Conservation (phyloP, 1,140 invertebrate genomes). For the Antheraea mylitta region DNA sequence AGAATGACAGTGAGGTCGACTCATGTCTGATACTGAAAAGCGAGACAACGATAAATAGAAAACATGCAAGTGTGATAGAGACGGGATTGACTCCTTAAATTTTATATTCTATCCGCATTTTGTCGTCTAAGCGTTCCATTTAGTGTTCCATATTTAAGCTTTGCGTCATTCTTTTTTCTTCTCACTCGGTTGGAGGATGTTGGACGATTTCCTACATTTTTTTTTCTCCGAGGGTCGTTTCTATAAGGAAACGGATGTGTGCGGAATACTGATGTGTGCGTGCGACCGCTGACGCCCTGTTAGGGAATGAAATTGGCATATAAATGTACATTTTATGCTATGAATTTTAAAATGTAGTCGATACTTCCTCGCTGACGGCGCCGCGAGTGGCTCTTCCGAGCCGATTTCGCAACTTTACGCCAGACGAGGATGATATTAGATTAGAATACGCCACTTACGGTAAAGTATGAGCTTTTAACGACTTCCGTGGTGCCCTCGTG, state of each 20-base stretch:
- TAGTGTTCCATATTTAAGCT: slow-evolving; percentile 78
- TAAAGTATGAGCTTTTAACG: slow-evolving; percentile 64
- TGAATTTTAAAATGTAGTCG: slow-evolving; percentile 78
- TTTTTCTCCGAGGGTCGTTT: slow-evolving; percentile 56
- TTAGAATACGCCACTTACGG: slow-evolving; percentile 60
- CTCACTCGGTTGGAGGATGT: slow-evolving; percentile 60
- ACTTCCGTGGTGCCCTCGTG: slow-evolving; percentile 23
- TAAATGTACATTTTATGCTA: slow-evolving; percentile 79
- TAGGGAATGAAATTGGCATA: slow-evolving; percentile 78
- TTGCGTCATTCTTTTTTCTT: slow-evolving; percentile 68
- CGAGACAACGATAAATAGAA: slow-evolving; percentile 40
- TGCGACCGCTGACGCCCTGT: slow-evolving; percentile 67
- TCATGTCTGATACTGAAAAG: slow-evolving; percentile 59
- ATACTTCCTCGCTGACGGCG: slow-evolving; percentile 67
- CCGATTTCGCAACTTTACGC: slow-evolving; percentile 62
- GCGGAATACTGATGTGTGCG: slow-evolving; percentile 74
- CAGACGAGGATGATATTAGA: slow-evolving; percentile 68
- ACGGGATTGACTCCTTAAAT: slow-evolving; percentile 61
- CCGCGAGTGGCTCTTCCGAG: slow-evolving; percentile 40
- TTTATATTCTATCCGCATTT: slow-evolving; percentile 78
- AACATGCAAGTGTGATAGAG: slow-evolving; percentile 40
- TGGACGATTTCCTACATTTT: slow-evolving; percentile 65
- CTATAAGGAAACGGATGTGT: slow-evolving; percentile 47
- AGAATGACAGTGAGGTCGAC: slow-evolving; percentile 48
- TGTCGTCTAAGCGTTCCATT: slow-evolving; percentile 78